phyloP scores from a whole-genome alignment of 2,888 invertebrate genomes.

The Thelaira solivaga region DNA sequence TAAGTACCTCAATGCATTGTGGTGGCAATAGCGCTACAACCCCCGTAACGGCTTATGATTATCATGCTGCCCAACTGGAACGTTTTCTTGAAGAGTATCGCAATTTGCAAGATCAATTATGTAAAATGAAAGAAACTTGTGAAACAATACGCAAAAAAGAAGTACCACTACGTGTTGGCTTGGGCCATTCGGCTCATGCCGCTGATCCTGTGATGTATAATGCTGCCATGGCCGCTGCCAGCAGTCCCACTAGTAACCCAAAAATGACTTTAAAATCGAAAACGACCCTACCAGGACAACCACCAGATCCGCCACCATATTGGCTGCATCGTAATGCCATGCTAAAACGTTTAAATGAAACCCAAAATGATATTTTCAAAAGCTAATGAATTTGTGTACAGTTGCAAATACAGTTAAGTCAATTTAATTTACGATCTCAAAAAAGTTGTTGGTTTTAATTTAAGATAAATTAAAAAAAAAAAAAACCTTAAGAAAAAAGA shows the following conservation, averaged over 20 bases:
- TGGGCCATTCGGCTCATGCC: slow-evolving; percentile 74
- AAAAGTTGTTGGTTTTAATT: slow-evolving; percentile 61
- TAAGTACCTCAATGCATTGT: slow-evolving; percentile 54
- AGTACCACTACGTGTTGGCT: slow-evolving; percentile 71
- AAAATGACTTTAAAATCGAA: slow-evolving; percentile 81
- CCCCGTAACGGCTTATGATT: slow-evolving; percentile 81
- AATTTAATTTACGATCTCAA: slow-evolving; percentile 57
- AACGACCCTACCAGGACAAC: slow-evolving; percentile 76
- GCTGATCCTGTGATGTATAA: slow-evolving; percentile 77
- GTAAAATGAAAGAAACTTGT: slow-evolving; percentile 88
- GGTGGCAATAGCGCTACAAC: slow-evolving; percentile 35
- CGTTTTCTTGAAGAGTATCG: slow-evolving; percentile 88
- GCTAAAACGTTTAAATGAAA: slow-evolving; percentile 77
- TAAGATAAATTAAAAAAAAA: not conserved
- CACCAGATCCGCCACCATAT: slow-evolving; percentile 77
- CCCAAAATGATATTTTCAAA: slow-evolving; percentile 78
- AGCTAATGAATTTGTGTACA: slow-evolving; percentile 76
- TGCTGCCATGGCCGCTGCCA: slow-evolving; percentile 68
- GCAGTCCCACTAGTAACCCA: slow-evolving; percentile 68
- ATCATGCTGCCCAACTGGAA: slow-evolving; percentile 87
- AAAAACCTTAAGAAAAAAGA: no score
- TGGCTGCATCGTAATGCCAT: slow-evolving; percentile 78
- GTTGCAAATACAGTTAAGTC: slow-evolving; percentile 54
- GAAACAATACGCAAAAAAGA: slow-evolving; percentile 81
- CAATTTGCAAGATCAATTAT: slow-evolving; percentile 85